Evolutionary conservation across 2,797 vertebrate species (phyloP).

Genomic region (Vultur gryphus): DNA sequence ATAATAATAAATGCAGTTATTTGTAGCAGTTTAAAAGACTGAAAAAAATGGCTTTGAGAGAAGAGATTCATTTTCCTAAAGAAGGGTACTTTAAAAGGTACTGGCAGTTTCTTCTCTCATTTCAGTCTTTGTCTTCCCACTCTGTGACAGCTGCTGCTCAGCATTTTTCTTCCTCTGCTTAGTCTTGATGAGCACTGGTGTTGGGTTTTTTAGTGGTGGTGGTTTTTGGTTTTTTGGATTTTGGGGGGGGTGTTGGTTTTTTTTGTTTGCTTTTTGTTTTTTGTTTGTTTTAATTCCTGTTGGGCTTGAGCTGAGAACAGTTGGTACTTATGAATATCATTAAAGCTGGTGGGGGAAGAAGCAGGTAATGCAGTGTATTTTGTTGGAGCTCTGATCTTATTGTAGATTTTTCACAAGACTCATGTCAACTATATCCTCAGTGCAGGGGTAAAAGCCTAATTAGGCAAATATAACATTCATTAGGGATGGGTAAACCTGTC

Average conservation of each 20-base stretch:
- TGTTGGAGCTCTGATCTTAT: not conserved
- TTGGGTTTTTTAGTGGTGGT: not conserved
- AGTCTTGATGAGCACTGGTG: not conserved
- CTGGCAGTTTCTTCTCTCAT: not conserved
- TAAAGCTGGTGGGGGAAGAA: not conserved
- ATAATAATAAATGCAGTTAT: not conserved
- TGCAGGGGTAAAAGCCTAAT: not conserved
- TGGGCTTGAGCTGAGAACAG: not conserved
- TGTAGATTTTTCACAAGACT: not conserved
- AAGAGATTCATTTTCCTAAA: not conserved
- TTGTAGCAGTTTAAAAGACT: not conserved
- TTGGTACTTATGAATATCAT: not conserved
- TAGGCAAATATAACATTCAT: not conserved
- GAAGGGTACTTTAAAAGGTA: not conserved
- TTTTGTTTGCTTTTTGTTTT: too few relatives aligned
- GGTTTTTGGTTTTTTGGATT: too few relatives aligned
- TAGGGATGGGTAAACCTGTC: not conserved
- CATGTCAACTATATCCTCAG: not conserved
- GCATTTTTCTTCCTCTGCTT: not conserved
- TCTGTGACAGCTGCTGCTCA: conserved; percentile 1
- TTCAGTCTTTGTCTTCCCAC: not conserved
- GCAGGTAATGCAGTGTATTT: not conserved
- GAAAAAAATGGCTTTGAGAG: not conserved
- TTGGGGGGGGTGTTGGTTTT: too few relatives aligned
- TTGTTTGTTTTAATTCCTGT: not conserved